Evolutionary conservation across 2,797 vertebrate genomes (phyloP), one percentile per base, ranked within the genome.

Genomic region (Gadopsis marmoratus): DNA sequence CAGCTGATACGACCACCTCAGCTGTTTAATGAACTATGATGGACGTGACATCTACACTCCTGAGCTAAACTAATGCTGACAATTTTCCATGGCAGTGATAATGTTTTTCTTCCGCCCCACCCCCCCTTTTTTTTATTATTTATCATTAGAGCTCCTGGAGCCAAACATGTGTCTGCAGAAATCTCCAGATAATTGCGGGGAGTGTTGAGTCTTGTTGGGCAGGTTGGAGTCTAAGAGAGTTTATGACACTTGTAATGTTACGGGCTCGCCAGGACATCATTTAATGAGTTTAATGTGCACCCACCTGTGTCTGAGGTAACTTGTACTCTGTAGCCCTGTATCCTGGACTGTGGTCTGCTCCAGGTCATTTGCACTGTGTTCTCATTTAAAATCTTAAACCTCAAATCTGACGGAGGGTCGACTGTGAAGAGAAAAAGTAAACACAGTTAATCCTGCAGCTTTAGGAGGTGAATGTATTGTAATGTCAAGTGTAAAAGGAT

Each of bases 311-410:
- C 94, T 83, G 97, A 96, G 69, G 94, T 95, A 83, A 99, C 94
- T 74, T 95, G 97, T 91, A 99, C 95, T 91, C 94, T 96, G 94
- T 96, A 99, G 91, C 98, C 98, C 78, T 96, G 92, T 90, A 98
- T 97, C 84, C 90, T 92, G 81, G 96, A 94, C 81, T 45, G 83
- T 26, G 98, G 96, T 51, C 93, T 93, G 81, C 85, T 95, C 98
- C 98, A 99, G 83, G 93, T 92, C 97, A 99, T 98, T 92, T 97
- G 96, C 94, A 99, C 97, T 76, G 97, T 97, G 91, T 93, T 96
- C 91, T 97, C 97, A 95, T 97, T 97, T 95, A 98, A 95, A 95
- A 99, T 98, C 96, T 96, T 97, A 97, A 99, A 99, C 92, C 94
- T 97, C 96, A 99, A 96, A 87, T 97, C 95, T 91, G 97, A 95